phyloP scores from a whole-genome alignment of 2,888 invertebrate species.

The Cryptosula pallasiana region DNA sequence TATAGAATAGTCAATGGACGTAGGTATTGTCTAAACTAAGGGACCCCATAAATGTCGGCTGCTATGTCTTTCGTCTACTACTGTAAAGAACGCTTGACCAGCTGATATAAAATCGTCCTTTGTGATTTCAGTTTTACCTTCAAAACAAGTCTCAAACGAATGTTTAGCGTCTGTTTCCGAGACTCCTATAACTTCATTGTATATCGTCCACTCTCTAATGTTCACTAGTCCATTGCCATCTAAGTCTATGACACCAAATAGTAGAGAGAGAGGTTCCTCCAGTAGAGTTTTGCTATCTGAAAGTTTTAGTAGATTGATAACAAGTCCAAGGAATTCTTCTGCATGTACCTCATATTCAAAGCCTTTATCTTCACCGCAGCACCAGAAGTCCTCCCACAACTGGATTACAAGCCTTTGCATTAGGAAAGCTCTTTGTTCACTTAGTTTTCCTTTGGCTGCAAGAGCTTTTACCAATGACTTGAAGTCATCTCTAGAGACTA shows the following conservation, averaged over 20 bases:
- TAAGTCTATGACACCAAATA: constrained; percentile 19
- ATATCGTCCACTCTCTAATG: constrained; percentile 9
- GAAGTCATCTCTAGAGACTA: constrained; percentile 18
- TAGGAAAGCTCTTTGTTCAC: constrained; percentile 18
- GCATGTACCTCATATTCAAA: constrained; percentile 12
- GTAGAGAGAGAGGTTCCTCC: constrained; percentile 21
- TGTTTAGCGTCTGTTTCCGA: not conserved
- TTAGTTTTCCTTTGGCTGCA: not conserved
- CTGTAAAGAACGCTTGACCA: constrained; percentile 21
- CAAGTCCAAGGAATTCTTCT: constrained; percentile 13
- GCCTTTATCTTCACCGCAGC: constrained; percentile 25
- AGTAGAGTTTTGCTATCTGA: constrained; percentile 16
- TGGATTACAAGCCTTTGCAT: constrained; percentile 22
- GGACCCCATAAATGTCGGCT: constrained; percentile 22
- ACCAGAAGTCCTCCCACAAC: constrained; percentile 25
- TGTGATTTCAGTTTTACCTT: not conserved
- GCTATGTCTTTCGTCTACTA: not conserved
- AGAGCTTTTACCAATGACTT: constrained; percentile 12
- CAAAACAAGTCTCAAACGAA: constrained; percentile 2
- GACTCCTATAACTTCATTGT: constrained; percentile 8
- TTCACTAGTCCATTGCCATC: constrained; percentile 16
- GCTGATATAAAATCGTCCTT: constrained; percentile 12
- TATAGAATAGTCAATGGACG: too few relatives aligned
- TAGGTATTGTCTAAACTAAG: not conserved
- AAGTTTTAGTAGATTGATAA: constrained; percentile 5